Evolutionary conservation across 2,113 vertebrate genomes (phyloP), one percentile per base, ranked within the genome.

Genomic region (Dascyllus trimaculatus): DNA sequence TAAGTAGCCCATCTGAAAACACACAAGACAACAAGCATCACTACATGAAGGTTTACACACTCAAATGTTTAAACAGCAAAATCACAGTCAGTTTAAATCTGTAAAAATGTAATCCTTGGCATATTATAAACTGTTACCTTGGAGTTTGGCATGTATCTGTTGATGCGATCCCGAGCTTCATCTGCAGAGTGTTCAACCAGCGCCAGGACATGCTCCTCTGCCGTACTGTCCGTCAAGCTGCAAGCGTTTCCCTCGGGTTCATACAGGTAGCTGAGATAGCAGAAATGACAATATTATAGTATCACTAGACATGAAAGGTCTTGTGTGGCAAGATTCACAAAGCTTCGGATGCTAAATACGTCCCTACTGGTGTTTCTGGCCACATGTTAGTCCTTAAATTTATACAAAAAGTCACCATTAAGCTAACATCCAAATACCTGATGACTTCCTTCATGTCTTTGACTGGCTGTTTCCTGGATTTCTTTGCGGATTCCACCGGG

Each of bases 181-280:
- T 99, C 98, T 0, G 97, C 98, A 0, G 98, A 97, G 0, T 99
- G 98, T 78, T 99, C 98, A 76, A 97, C 98, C 53, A 99, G 94
- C 0, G 98, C 98, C 80, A 99, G 87, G 71, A 99, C 98, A 2
- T 99, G 98, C 76, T 99, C 98, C 90, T 99, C 98, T 0, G 97
- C 98, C 0, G 98, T 99, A 83, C 97, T 99, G 93, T 99, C 98
- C 0, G 98, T 99, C 88, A 97, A 85, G 85, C 98, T 99, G 93
- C 98, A 99, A 0, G 98, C 98, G 0, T 96, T 99, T 10, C 97
- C 98, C 89, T 99, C 98, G 0, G 96, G 96, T 91, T 99, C 98
- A 90, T 95, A 99, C 81, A 97, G 90, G 80, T 97, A 97, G 90
- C 97, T 98, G 80, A 74, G 56, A 80, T 4, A 14, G 67, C 18